Conservation (phyloP, 2,888 invertebrate genomes). For the Baccha elongata region DNA sequence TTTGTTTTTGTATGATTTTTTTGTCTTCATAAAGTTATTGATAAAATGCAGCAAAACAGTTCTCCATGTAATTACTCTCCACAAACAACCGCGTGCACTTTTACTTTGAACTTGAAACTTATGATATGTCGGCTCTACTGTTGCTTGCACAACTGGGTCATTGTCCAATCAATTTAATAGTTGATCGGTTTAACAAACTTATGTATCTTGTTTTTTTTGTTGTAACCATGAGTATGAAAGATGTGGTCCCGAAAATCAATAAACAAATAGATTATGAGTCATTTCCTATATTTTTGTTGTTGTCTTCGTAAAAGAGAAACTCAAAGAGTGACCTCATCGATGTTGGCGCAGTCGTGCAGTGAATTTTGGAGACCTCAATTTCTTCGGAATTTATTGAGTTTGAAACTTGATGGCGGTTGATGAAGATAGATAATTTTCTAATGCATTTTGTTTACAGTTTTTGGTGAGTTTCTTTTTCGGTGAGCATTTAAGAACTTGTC, state of each 20-base stretch:
- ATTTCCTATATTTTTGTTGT: slow-evolving; percentile 31
- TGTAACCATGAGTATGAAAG: slow-evolving; percentile 9
- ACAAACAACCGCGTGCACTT: slow-evolving; percentile 35
- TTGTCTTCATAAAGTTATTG: slow-evolving; percentile 1
- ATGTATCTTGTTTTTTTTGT: slow-evolving; percentile 11
- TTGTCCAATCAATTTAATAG: slow-evolving; percentile 29
- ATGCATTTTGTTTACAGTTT: not conserved
- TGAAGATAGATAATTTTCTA: not conserved
- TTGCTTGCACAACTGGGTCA: slow-evolving; percentile 54
- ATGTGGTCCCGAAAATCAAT: slow-evolving; percentile 4
- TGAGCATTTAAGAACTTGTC: not conserved
- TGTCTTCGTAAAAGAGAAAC: slow-evolving; percentile 23
- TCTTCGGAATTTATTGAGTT: not conserved
- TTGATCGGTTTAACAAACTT: slow-evolving; percentile 27
- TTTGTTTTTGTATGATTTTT: not conserved
- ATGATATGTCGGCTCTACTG: not conserved
- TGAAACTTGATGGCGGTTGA: not conserved
- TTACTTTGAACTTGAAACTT: slow-evolving; percentile 63
- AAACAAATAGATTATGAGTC: slow-evolving; percentile 23
- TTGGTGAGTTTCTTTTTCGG: slow-evolving; percentile 10
- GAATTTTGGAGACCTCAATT: not conserved
- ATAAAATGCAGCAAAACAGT: slow-evolving; percentile 2
- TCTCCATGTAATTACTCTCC: slow-evolving; percentile 15
- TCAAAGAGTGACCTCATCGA: slow-evolving; percentile 18
- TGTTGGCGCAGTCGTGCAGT: not conserved